These are phyloP conservation scores for Megaleporinus macrocephalus DNA, from an alignment of 2,113 vertebrate species.

Conservation along the genomic window DNA sequence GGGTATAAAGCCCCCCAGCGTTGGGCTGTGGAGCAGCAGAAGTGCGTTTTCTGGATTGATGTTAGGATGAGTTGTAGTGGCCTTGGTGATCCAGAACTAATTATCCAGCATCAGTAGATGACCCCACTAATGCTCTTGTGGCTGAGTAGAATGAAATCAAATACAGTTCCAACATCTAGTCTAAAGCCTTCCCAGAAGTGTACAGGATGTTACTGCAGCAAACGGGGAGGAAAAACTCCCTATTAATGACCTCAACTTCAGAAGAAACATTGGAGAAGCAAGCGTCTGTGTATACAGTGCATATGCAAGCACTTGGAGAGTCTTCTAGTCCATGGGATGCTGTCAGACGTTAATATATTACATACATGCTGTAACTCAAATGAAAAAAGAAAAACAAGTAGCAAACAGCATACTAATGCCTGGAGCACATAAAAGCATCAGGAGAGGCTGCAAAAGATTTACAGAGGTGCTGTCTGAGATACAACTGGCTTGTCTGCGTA, in stretches of 20 bases:
- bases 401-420: neutral
- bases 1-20: too few species aligned
- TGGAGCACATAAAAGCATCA: neutral
- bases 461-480: conserved; percentile 7
- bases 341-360: neutral
- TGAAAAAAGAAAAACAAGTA: neutral
- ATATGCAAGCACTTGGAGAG: neutral
- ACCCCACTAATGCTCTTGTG: neutral
- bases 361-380: neutral
- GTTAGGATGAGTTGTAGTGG: neutral
- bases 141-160: neutral
- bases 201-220: neutral
- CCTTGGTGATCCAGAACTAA: neutral
- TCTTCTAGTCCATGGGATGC: neutral
- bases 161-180: neutral
- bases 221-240: neutral
- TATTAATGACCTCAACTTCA: neutral
- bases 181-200: neutral
- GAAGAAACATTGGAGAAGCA: neutral
- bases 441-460: conserved; percentile 7
- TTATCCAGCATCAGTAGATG: neutral
- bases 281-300: neutral
- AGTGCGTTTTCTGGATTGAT: too few species aligned
- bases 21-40: neutral
- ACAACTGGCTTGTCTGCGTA: conserved; percentile 7